Evolutionary conservation across 2,113 vertebrate genomes (phyloP).

Genomic region (Pelusios castaneus): DNA sequence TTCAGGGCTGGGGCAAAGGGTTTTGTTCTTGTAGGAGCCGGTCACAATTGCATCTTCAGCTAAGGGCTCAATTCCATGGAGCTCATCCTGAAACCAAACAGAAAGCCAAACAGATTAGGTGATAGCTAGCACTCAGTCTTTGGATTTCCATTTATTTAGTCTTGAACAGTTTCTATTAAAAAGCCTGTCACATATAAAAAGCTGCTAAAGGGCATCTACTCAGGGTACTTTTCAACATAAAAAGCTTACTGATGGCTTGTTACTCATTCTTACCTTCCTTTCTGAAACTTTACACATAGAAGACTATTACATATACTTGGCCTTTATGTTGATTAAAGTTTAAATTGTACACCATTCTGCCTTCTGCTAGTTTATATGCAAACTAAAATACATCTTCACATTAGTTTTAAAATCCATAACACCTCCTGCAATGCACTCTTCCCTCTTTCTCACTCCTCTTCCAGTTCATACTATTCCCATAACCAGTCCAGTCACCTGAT

Average conservation of each 20-base stretch:
- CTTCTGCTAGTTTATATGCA: neutral
- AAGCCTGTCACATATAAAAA: neutral
- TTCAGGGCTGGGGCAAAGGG: conserved; percentile 83
- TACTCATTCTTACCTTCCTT: neutral
- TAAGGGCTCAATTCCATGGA: conserved; percentile 78
- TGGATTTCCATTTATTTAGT: neutral
- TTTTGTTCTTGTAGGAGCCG: conserved; percentile 79
- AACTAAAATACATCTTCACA: neutral
- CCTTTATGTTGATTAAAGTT: neutral
- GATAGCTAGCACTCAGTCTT: neutral
- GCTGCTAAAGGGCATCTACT: neutral
- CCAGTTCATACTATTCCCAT: neutral
- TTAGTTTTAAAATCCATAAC: neutral
- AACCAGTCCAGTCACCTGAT: neutral
- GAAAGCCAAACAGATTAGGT: neutral
- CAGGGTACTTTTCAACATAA: neutral
- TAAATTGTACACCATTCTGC: neutral
- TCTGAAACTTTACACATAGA: neutral
- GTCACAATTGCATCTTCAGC: conserved; percentile 83
- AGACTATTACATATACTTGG: neutral
- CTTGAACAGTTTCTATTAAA: neutral
- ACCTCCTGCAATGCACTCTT: neutral
- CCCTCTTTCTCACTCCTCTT: neutral
- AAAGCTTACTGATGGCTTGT: neutral
- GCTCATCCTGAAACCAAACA: conserved; percentile 73